Conservation (phyloP, 2,888 invertebrate species). For the Nomada lathburiana region DNA sequence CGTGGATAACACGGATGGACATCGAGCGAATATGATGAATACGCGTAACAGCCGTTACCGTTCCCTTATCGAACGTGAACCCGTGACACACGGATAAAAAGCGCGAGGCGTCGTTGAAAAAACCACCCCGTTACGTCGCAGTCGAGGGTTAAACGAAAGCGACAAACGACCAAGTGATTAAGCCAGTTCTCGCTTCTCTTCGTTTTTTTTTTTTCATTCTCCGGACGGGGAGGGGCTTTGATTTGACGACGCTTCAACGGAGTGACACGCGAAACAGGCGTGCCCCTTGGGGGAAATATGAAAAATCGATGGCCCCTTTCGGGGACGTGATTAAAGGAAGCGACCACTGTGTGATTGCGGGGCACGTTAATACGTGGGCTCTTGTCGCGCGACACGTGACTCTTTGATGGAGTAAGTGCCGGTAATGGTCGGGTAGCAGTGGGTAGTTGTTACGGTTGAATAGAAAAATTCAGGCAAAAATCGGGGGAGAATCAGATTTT, state of each 20-base stretch:
- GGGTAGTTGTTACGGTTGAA: not conserved
- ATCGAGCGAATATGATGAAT: conserved; percentile 63
- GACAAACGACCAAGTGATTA: conserved; percentile 50
- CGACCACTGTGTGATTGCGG: conserved; percentile 25
- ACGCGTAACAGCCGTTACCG: conserved; percentile 62
- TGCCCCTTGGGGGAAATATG: conserved; percentile 23
- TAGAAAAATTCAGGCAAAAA: too few species aligned
- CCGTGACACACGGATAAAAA: conserved; percentile 58
- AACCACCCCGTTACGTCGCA: conserved; percentile 9
- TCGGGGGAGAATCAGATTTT: too few species aligned
- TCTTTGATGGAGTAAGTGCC: not conserved
- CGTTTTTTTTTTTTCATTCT: conserved; percentile 6
- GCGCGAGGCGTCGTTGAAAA: conserved; percentile 40
- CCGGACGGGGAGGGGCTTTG: conserved; percentile 10
- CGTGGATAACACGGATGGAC: conserved; percentile 53
- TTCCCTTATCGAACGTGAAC: conserved; percentile 33
- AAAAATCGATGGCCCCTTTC: conserved; percentile 50
- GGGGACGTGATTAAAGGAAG: conserved; percentile 37
- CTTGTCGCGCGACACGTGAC: conserved; percentile 10
- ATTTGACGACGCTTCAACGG: conserved; percentile 21
- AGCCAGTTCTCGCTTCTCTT: conserved; percentile 21
- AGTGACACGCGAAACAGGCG: conserved; percentile 21
- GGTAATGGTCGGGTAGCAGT: not conserved
- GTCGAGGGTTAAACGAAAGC: conserved; percentile 34
- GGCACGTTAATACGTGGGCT: not conserved